Conservation (phyloP, 2,797 vertebrate species). For the Ataeniobius toweri region DNA sequence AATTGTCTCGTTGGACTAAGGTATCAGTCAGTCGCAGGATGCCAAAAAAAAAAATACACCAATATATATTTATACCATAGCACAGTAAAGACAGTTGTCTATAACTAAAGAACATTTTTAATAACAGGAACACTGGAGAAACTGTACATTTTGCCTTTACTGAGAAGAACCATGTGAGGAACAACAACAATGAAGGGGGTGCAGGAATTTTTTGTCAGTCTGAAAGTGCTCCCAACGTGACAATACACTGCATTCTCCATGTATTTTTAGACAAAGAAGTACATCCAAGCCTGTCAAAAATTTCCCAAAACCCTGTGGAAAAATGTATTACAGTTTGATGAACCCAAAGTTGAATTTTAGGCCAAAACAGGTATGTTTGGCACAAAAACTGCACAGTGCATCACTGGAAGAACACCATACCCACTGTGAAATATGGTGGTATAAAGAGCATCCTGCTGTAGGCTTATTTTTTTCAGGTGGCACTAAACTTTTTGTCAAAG, state of each 20-base stretch:
- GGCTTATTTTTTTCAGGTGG: not conserved
- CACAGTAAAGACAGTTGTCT: too few species aligned
- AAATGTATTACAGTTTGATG: not conserved
- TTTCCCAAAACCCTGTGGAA: not conserved
- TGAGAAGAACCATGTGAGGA: too few species aligned
- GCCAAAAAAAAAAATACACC: too few species aligned
- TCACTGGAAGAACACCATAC: not conserved
- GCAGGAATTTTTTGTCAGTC: too few species aligned
- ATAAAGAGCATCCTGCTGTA: not conserved
- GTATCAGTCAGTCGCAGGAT: too few species aligned
- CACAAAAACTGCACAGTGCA: not conserved
- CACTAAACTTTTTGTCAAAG: not conserved
- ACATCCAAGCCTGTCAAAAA: not conserved
- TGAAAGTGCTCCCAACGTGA: not conserved
- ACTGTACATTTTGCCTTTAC: too few species aligned
- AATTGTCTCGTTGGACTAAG: too few species aligned
- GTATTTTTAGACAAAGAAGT: not conserved
- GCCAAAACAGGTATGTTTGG: not conserved
- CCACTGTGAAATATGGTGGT: not conserved
- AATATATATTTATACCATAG: too few species aligned
- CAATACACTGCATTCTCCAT: not conserved
- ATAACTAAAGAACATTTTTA: too few species aligned
- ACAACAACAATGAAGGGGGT: too few species aligned
- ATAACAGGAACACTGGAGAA: too few species aligned
- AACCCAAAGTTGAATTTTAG: not conserved